phyloP scores from a whole-genome alignment of 1,140 invertebrate species.

The Euglossa dilemma region DNA sequence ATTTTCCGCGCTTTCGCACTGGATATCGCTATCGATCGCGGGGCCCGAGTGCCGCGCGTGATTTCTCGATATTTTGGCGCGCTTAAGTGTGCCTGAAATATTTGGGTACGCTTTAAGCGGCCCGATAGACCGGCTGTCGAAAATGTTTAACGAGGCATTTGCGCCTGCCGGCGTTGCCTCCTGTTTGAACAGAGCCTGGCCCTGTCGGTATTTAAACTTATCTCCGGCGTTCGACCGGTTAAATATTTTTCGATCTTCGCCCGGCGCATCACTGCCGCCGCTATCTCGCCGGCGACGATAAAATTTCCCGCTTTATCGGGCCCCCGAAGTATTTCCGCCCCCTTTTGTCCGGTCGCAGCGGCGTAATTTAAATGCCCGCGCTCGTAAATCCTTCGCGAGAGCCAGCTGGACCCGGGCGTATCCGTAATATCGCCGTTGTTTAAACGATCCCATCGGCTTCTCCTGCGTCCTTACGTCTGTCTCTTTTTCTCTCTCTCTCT shows the following conservation, averaged over 20 bases:
- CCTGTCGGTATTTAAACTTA: constrained; percentile 30
- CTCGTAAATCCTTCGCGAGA: neutral
- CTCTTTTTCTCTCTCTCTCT: no score
- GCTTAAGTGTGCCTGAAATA: constrained; percentile 19
- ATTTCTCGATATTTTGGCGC: neutral
- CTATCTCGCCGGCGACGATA: neutral
- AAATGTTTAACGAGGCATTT: constrained; percentile 42
- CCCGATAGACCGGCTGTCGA: constrained; percentile 13
- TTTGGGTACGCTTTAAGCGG: constrained; percentile 18
- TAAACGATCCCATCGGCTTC: neutral
- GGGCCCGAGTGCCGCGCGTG: neutral
- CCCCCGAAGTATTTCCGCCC: neutral
- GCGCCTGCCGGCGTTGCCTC: neutral
- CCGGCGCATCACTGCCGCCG: neutral
- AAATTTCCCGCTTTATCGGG: constrained; percentile 8
- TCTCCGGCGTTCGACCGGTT: neutral
- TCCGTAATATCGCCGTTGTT: no score
- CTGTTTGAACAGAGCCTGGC: constrained; percentile 10
- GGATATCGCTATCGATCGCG: neutral
- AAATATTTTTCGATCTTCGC: constrained; percentile 36
- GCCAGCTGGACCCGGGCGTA: no score
- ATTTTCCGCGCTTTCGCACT: no score
- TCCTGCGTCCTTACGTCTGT: no score
- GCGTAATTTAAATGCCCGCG: neutral
- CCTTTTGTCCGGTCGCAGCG: neutral